phyloP scores from a whole-genome alignment of 53 echinoderm and acorn worm genomes.

The Echinarachnius parma region DNA sequence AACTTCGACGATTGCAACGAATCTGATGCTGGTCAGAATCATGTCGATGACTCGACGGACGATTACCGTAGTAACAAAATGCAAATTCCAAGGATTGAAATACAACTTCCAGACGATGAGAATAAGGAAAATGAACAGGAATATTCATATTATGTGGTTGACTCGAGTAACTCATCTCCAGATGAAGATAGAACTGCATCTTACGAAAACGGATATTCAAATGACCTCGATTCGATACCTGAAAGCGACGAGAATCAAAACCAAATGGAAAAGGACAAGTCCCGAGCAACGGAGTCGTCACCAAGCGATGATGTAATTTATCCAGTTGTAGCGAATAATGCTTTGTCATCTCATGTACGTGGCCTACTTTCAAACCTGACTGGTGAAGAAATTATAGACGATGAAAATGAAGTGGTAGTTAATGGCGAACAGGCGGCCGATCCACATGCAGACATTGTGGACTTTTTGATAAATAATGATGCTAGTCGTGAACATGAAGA shows the following conservation, averaged over 20 bases:
- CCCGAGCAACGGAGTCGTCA: neutral
- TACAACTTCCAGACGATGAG: neutral
- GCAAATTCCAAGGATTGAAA: neutral
- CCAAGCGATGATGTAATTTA: neutral
- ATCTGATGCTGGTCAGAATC: neutral
- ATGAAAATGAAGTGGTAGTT: neutral
- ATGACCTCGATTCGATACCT: neutral
- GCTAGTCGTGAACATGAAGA: neutral
- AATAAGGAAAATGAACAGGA: neutral
- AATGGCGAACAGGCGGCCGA: too few relatives aligned
- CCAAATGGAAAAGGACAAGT: too few relatives aligned
- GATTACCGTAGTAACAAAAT: neutral
- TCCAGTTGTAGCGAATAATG: neutral
- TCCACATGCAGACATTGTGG: slow-evolving; percentile 1
- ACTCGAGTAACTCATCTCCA: too few relatives aligned
- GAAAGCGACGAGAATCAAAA: neutral
- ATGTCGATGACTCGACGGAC: neutral
- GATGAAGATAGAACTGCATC: neutral
- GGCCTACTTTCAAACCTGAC: slow-evolving; percentile 19
- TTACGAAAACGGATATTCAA: neutral
- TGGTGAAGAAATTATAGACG: slow-evolving; percentile 9
- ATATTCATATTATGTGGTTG: too few relatives aligned
- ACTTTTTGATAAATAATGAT: neutral
- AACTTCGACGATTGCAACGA: too few relatives aligned
- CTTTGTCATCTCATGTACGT: neutral